Percentiles rank a stretch among this genome's conserved stretches.
These are phyloP conservation scores for Coremacera marginata DNA, from an alignment of 2,888 invertebrate genomes.

Conservation along the genomic window DNA sequence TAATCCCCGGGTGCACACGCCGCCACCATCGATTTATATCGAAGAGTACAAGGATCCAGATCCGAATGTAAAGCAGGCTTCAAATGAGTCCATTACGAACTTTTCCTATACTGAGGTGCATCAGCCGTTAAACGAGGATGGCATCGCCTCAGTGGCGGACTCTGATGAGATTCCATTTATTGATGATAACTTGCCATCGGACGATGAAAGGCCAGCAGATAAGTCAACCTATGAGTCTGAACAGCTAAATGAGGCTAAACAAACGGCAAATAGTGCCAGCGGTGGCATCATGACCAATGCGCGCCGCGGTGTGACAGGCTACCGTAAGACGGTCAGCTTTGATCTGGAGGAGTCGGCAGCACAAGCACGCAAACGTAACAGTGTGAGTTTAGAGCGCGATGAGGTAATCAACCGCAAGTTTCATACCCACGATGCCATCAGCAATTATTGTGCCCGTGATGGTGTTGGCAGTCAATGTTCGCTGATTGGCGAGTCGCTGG, in stretches of 20 bases:
- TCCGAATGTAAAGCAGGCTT: constrained; percentile 48
- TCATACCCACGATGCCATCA: constrained; percentile 64
- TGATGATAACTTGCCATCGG: constrained; percentile 69
- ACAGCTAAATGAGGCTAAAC: background rate
- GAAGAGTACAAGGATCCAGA: constrained; percentile 65
- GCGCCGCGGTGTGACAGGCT: constrained; percentile 52
- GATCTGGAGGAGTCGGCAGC: constrained; percentile 59
- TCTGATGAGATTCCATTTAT: constrained; percentile 69
- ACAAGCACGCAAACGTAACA: constrained; percentile 40
- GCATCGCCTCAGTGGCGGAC: constrained; percentile 66
- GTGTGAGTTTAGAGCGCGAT: constrained; percentile 39
- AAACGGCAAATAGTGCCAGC: constrained; percentile 22
- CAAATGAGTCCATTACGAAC: constrained; percentile 61
- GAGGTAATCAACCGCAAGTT: constrained; percentile 59
- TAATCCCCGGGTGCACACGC: constrained; percentile 49
- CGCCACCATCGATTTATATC: constrained; percentile 67
- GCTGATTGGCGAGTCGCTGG: constrained; percentile 57
- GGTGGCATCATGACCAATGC: constrained; percentile 54
- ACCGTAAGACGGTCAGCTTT: constrained; percentile 68
- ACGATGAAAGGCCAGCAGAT: constrained; percentile 55
- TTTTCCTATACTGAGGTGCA: constrained; percentile 63
- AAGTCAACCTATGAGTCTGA: constrained; percentile 29
- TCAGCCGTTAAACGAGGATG: constrained; percentile 67
- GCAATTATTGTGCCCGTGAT: constrained; percentile 51
- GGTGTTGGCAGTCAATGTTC: constrained; percentile 48